These are phyloP conservation scores for Sarcophaga carnaria DNA, from an alignment of 2,888 invertebrate species.

Conservation along the genomic window DNA sequence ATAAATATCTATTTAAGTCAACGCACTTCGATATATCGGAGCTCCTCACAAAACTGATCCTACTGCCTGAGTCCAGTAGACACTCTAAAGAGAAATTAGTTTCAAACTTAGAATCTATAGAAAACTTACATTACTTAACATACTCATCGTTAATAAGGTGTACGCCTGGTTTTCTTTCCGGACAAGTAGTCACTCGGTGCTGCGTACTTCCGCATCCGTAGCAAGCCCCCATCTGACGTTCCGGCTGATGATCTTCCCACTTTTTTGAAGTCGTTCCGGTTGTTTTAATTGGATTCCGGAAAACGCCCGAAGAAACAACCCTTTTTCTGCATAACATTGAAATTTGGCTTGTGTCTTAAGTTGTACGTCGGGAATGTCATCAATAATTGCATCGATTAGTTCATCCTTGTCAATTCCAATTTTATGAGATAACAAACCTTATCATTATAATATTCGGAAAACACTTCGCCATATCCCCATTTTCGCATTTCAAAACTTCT, in stretches of 20 bases:
- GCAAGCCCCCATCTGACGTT: slow-evolving; percentile 44
- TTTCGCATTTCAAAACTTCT: no score
- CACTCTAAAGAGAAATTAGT: slow-evolving; percentile 29
- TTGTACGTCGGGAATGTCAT: background rate
- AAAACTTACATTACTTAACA: slow-evolving; percentile 20
- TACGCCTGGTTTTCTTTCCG: background rate
- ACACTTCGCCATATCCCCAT: no score
- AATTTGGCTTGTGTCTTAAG: background rate
- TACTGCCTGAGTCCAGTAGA: background rate
- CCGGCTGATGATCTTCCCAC: background rate
- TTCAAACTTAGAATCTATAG: background rate
- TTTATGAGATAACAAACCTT: background rate
- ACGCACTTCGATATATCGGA: background rate
- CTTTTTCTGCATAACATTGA: slow-evolving; percentile 36
- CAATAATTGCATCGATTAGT: slow-evolving; percentile 3
- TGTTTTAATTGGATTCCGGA: background rate
- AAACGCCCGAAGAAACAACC: background rate
- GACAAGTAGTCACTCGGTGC: slow-evolving; percentile 34
- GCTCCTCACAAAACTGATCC: background rate
- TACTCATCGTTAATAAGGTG: background rate
- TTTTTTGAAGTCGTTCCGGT: background rate
- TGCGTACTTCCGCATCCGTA: slow-evolving; percentile 25
- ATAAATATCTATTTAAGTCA: background rate
- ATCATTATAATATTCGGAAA: background rate
- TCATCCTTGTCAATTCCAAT: background rate